These are phyloP conservation scores for Acrobasis suavella DNA, from an alignment of 2,888 invertebrate genomes.

Conservation along the genomic window DNA sequence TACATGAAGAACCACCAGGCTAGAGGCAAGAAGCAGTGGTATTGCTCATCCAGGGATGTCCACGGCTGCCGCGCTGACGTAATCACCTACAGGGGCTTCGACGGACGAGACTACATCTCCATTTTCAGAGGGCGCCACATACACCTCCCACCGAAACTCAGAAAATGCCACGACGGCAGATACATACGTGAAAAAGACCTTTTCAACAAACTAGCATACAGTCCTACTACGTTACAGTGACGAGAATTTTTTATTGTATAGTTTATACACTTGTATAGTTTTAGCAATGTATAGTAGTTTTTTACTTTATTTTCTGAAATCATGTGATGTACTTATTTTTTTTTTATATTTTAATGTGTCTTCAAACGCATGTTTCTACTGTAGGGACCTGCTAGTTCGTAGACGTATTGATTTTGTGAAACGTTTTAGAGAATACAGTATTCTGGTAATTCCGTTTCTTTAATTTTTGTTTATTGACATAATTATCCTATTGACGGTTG, in stretches of 20 bases:
- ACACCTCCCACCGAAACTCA: slow-evolving; percentile 68
- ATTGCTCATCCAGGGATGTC: slow-evolving; percentile 74
- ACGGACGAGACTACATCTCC: slow-evolving; percentile 73
- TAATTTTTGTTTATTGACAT: slow-evolving; percentile 16
- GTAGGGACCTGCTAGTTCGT: slow-evolving; percentile 73
- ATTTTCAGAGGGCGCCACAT: slow-evolving; percentile 74
- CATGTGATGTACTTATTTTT: slow-evolving; percentile 66
- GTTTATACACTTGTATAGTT: slow-evolving; percentile 35
- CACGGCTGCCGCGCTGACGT: slow-evolving; percentile 74
- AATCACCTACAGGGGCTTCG: slow-evolving; percentile 70
- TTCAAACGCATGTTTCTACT: slow-evolving; percentile 60
- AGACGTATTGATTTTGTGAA: slow-evolving; percentile 58
- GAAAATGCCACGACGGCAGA: slow-evolving; percentile 73
- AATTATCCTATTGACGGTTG: too few relatives aligned
- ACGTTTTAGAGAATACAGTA: slow-evolving; percentile 73
- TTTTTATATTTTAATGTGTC: slow-evolving; percentile 47
- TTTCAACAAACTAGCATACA: slow-evolving; percentile 39
- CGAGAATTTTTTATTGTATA: slow-evolving; percentile 35
- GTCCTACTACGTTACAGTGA: slow-evolving; percentile 36
- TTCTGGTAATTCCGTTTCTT: slow-evolving; percentile 50
- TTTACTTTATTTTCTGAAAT: slow-evolving; percentile 39
- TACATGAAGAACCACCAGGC: slow-evolving; percentile 79
- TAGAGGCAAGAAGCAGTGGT: slow-evolving; percentile 77
- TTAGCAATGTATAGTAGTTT: slow-evolving; percentile 32
- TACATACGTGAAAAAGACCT: slow-evolving; percentile 71